Base-by-base conservation (phyloP, 2,888 invertebrate species). In the Hedychridium roseum region DNA sequence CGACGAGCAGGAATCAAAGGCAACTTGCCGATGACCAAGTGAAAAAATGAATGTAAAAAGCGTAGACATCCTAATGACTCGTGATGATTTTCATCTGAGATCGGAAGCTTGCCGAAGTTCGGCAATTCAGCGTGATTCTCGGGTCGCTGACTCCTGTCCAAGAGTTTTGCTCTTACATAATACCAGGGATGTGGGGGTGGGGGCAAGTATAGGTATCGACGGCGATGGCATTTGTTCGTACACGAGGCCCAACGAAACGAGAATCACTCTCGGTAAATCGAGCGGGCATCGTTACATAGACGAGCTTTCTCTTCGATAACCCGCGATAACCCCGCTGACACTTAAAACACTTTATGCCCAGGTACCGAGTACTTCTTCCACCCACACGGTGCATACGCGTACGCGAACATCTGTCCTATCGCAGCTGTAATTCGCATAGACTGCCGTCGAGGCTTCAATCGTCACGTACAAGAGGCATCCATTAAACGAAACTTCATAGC, bases 241-340 rank as follows among this genome's bases (percentile, higher is more conserved):
- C 32, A 32, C 32, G 16, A 17, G 5, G 16, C 17, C 17, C 32
- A 49, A 23, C 28, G 45, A 38, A 54, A 49, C 55, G 45, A 41
- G 45, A 55, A 39, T 40, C 39, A 27, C 36, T 16, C 35, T 30
- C 28, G 34, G 46, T 55, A 56, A 50, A 54, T 56, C 55, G 55
- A 50, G 44, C 42, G 36, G 39, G 17, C 43, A 38, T 48, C n/a
- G 54, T 45, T 48, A 45, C 44, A 50, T 38, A 39, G 32, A 42
- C 43, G 43, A 49, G 61, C 50, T 61, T 52, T 55, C 57, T 60
- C 54, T 46, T 55, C 46, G 56, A 55, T 62, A 50, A 73, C 66
- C 69, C 45, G 15, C 34, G 56, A 57, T 57, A 57, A 55, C 56
- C 56, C 31, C 43, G 27, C 34, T 48, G 48, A 49, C 45, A 51